These are phyloP conservation scores for Heloderma charlesbogerti DNA, from an alignment of 2,113 vertebrate species.

Conservation along the genomic window DNA sequence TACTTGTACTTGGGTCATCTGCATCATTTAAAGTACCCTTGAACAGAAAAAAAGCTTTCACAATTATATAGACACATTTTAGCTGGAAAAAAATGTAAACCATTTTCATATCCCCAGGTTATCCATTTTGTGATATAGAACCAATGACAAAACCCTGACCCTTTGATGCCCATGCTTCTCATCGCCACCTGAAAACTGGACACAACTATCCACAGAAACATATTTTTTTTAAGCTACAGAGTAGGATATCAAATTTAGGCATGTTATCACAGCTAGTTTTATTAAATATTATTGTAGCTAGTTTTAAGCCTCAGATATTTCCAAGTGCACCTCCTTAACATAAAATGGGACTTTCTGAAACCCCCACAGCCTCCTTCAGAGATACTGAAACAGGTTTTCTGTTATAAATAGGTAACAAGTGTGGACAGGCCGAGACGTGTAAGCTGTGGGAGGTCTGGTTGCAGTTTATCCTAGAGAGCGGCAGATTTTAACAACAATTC, in stretches of 20 bases:
- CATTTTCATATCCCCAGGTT: neutral
- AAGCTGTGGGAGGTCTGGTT: slow-evolving; percentile 7
- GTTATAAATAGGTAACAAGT: neutral
- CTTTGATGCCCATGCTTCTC: neutral
- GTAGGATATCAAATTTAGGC: neutral
- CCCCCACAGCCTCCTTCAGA: neutral
- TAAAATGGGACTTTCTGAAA: neutral
- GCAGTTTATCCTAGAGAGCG: neutral
- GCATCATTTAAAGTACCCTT: slow-evolving; percentile 87
- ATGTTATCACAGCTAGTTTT: neutral
- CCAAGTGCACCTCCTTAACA: neutral
- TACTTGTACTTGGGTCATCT: slow-evolving; percentile 86
- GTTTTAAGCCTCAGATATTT: neutral
- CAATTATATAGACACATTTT: neutral
- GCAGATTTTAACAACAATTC: neutral
- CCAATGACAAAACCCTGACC: neutral
- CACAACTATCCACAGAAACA: too few relatives aligned
- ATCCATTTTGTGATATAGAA: neutral
- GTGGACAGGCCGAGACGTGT: too few relatives aligned
- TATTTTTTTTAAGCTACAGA: neutral
- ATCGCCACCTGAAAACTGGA: neutral
- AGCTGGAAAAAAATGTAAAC: neutral
- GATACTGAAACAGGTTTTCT: neutral
- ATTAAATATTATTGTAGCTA: neutral
- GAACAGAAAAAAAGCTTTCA: slow-evolving; percentile 31